Base-by-base conservation (phyloP, 2,888 invertebrate genomes). In the Ganaspis brasiliensis region DNA sequence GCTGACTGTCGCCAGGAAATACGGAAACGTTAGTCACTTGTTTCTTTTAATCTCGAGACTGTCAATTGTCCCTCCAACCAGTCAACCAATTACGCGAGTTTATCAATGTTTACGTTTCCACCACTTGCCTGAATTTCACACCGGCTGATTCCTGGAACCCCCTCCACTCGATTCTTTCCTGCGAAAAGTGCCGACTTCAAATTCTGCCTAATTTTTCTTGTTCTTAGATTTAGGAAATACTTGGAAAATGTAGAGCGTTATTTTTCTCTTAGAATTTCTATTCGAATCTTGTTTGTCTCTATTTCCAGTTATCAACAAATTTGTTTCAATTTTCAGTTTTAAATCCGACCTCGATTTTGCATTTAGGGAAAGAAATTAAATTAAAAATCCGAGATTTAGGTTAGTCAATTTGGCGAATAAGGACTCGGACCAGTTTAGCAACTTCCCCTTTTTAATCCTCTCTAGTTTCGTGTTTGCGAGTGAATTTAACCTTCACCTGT, bases 1-100 rank as follows among this genome's bases (percentile, higher is more conserved):
- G 77, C 73, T 89, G 75, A 78, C 86, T 40, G 82, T 87, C 35
- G 59, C 19, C 26, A 74, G 76, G 37, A 74, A 67, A 67, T 67
- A 67, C 10, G 9, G 45, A 45, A 67, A 67, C 45, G 67, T 67
- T 40, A 45, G 67, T 24, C 8, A 6, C 16, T 61, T 19, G n/a
- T 35, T 31, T 59, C 14, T 1, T 26, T 24, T 14, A 9, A 56
- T 9, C 21, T 16, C 9, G n/a, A n/a, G n/a, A n/a, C 16, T 31
- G 6, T 61, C 9, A 59, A 2, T 16, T 9, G 1, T 16, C 31
- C 3, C 12, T 26, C 9, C 24, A n/a, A n/a, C n/a, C n/a, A n/a
- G n/a, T n/a, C n/a, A n/a, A n/a, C n/a, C n/a, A n/a, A n/a, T n/a
- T n/a, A n/a, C n/a, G n/a, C n/a, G 21, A 56, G 56, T 24, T 24